A percentile compares a stretch with the other conserved stretches of the same genome.
Conservation (phyloP, 2,797 vertebrate species). For the Microtus californicus region DNA sequence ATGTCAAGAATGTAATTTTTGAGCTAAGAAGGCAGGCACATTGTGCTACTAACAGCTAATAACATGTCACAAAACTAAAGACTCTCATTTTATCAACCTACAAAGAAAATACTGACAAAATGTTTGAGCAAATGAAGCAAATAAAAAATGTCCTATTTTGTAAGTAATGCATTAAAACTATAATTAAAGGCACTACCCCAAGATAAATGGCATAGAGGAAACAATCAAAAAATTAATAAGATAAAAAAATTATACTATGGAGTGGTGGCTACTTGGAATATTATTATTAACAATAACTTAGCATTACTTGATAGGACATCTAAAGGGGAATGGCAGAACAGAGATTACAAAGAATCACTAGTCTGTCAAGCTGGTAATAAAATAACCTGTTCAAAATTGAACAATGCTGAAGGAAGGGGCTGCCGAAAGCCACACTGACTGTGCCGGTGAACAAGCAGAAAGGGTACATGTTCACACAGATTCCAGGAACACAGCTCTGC, state of each 20-base stretch:
- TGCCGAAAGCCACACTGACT: background rate
- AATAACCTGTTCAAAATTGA: background rate
- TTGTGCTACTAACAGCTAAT: background rate
- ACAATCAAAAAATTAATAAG: conserved; percentile 22
- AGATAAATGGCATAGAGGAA: background rate
- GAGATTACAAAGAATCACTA: background rate
- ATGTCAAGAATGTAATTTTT: background rate
- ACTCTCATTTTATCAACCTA: background rate
- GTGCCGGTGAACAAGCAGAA: background rate
- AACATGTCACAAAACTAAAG: background rate
- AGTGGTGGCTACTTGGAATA: background rate
- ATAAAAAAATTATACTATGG: background rate
- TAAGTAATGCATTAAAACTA: background rate
- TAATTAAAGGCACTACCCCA: background rate
- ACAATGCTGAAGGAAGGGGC: background rate
- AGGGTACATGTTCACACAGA: background rate
- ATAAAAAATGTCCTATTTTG: background rate
- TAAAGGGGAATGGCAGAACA: background rate
- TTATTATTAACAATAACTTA: background rate
- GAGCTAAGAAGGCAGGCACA: background rate
- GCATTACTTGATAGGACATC: background rate
- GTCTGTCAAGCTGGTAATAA: background rate
- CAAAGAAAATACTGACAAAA: background rate
- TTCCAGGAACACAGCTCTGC: background rate
- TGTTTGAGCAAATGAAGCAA: conserved; percentile 1